Evolutionary conservation across 2,888 invertebrate genomes (phyloP), one percentile per base, ranked within the genome.

Genomic region (Holacanthella duospinosa): DNA sequence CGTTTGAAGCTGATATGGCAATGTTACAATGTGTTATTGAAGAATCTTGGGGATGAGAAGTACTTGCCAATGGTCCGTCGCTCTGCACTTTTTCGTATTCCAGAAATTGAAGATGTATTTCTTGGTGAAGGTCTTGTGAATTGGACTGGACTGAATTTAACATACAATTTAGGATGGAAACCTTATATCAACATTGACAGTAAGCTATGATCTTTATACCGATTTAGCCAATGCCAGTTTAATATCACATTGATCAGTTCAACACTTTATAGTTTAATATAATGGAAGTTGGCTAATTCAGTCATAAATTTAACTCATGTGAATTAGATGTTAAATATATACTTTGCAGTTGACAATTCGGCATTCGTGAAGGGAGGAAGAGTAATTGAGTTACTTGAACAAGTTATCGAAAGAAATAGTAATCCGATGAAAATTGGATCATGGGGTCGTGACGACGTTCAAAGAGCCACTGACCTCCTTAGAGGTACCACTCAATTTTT

Each of bases 151-250:
- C 3, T 55, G 9, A 25, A 16, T 4, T 19, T 25, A 16, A 55
- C 26, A 12, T 55, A 27, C 55, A 55, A 21, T 55, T 55, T 55
- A 9, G 55, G 55, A 9, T 55, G 55, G 55, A 55, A 55, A 27
- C 25, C 55, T 12, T 55, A 25, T 25, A 24, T 55, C 26, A 55
- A 55, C 26, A 27, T 55, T 6, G 55, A 55, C 27, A 27, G 55
- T 55, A 55, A 26, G 24, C n/a, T n/a, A n/a, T n/a, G n/a, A n/a
- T n/a, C n/a, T n/a, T n/a, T n/a, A n/a, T n/a, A n/a, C n/a, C n/a
- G n/a, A n/a, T n/a, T n/a, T n/a, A n/a, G n/a, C n/a, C n/a, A n/a
- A n/a, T n/a, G n/a, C n/a, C n/a, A n/a, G n/a, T n/a, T n/a, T n/a
- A n/a, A n/a, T n/a, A n/a, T n/a, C n/a, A n/a, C n/a, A n/a, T n/a